Evolutionary conservation across 2,797 vertebrate species (phyloP).

Genomic region (Cirrhinus molitorella): DNA sequence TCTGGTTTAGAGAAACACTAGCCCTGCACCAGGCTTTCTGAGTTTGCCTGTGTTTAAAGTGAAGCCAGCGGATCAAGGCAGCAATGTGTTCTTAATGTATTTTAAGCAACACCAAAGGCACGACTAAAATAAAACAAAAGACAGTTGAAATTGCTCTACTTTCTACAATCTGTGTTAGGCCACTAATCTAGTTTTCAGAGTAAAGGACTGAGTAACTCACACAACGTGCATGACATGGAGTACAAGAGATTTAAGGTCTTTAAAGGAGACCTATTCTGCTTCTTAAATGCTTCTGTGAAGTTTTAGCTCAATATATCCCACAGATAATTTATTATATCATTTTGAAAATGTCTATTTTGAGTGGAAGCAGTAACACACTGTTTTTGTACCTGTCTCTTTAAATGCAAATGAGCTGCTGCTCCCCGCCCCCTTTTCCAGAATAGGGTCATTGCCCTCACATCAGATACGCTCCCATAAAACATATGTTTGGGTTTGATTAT

Average conservation of each 20-base stretch:
- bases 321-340: too few relatives aligned
- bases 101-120: conserved; percentile 53
- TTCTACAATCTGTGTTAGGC: conserved; percentile 57
- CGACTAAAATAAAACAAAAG: conserved; percentile 69
- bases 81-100: conserved; percentile 54
- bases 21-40: neutral
- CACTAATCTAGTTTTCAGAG: conserved; percentile 67
- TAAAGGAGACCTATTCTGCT: neutral
- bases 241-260: conserved; percentile 42
- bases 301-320: too few relatives aligned
- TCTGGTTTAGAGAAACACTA: conserved; percentile 20
- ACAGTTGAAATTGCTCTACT: conserved; percentile 54
- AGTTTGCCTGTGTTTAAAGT: conserved; percentile 18
- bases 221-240: conserved; percentile 50
- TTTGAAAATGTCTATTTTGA: too few relatives aligned
- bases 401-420: too few relatives aligned
- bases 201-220: conserved; percentile 57
- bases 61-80: conserved; percentile 54
- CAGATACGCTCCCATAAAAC: too few relatives aligned
- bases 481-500: too few relatives aligned
- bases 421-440: too few relatives aligned
- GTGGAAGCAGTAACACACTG: too few relatives aligned
- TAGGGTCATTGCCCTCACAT: too few relatives aligned
- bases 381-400: too few relatives aligned
- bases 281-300: too few relatives aligned